Conservation (phyloP, 2,797 vertebrate genomes). For the Betta splendens region DNA sequence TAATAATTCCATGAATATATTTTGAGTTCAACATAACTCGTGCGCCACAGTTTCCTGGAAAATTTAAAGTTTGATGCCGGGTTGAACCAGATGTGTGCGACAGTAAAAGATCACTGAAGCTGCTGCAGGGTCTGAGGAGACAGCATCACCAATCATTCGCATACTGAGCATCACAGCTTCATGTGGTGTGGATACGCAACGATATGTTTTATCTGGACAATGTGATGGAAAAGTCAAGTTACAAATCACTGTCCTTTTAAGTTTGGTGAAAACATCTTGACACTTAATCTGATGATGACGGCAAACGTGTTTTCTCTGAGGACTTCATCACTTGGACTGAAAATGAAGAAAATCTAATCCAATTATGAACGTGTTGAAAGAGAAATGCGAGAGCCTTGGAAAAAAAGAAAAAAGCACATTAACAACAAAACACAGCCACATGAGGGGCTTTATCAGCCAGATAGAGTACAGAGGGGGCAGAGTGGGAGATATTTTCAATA, state of each 20-base stretch:
- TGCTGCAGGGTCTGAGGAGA: not conserved
- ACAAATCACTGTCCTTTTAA: conserved; percentile 35
- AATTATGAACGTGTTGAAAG: conserved; percentile 50
- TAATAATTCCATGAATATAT: too few species aligned
- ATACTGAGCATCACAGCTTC: too few species aligned
- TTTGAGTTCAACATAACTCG: too few species aligned
- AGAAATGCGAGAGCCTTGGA: conserved; percentile 18
- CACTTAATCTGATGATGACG: conserved; percentile 58
- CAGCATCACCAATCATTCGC: not conserved
- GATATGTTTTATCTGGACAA: too few species aligned
- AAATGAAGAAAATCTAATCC: conserved; percentile 56
- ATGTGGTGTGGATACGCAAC: too few species aligned
- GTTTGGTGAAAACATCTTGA: conserved; percentile 43
- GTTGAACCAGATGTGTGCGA: too few species aligned
- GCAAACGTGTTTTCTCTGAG: conserved; percentile 43
- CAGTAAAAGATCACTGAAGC: not conserved
- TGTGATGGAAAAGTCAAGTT: conserved; percentile 1
- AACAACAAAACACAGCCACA: conserved; percentile 31
- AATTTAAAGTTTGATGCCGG: too few species aligned
- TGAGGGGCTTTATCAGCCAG: conserved; percentile 31
- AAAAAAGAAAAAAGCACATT: conserved; percentile 32
- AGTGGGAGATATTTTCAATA: conserved; percentile 65
- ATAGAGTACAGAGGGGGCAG: conserved; percentile 12
- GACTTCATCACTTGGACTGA: conserved; percentile 49
- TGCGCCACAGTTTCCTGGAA: too few species aligned